Evolutionary conservation across 2,888 invertebrate species (phyloP).

Genomic region (Aphelenchoides bicaudatus): DNA sequence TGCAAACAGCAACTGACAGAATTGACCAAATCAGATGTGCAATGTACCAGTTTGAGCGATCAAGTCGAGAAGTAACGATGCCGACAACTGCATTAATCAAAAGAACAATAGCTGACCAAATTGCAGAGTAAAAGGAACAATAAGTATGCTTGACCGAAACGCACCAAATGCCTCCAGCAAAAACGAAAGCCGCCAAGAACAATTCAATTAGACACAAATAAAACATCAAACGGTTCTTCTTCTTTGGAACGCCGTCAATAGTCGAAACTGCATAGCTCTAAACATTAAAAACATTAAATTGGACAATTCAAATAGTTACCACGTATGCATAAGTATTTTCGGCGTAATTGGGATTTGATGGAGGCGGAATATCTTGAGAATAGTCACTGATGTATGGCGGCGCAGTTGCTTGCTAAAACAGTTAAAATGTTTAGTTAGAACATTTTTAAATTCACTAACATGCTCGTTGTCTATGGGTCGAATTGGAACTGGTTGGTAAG

Average conservation of each 20-base stretch:
- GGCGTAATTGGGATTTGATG: no score
- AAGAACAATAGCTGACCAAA: conserved; percentile 55
- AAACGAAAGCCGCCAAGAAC: conserved; percentile 49
- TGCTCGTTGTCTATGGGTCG: no score
- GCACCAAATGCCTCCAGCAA: conserved; percentile 57
- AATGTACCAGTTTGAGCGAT: conserved; percentile 49
- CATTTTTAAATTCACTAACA: no score
- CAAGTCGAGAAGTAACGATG: conserved; percentile 44
- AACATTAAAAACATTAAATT: no score
- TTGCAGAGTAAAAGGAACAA: conserved; percentile 58
- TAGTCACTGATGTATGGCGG: no score
- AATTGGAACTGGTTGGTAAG: no score
- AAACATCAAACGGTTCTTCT: conserved; percentile 58
- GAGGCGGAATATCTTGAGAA: no score
- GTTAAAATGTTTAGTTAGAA: no score
- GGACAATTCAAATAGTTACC: no score
- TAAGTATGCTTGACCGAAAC: conserved; percentile 52
- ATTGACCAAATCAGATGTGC: conserved; percentile 56
- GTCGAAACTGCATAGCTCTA: no score
- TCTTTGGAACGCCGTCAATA: conserved; percentile 50
- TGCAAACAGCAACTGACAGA: conserved; percentile 51
- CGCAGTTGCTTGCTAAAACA: no score
- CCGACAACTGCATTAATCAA: conserved; percentile 43
- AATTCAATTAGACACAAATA: conserved; percentile 48
- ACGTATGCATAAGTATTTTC: no score